These are phyloP conservation scores for Phragmatobia fuliginosa DNA, from an alignment of 2,888 invertebrate species.

Conservation along the genomic window DNA sequence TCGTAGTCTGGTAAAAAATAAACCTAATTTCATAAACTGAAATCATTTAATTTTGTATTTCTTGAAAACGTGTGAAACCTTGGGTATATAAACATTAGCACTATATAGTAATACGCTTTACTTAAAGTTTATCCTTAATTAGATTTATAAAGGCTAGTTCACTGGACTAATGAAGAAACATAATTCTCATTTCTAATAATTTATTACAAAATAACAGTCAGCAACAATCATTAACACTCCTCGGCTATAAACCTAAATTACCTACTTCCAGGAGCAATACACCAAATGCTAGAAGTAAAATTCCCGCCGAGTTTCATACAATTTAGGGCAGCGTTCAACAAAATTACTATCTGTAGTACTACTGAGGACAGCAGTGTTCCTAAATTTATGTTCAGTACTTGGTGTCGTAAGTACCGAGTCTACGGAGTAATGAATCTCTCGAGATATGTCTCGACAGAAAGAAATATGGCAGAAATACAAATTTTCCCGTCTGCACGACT, in stretches of 20 bases:
- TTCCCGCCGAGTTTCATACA: background rate
- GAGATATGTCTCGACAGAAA: slow-evolving; percentile 23
- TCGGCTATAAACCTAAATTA: slow-evolving; percentile 9
- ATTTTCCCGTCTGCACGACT: background rate
- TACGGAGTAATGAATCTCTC: slow-evolving; percentile 26
- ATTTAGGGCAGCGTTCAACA: background rate
- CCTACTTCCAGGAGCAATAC: background rate
- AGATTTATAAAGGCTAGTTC: background rate
- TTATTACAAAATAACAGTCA: background rate
- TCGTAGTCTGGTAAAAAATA: too few relatives aligned
- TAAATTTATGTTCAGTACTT: background rate
- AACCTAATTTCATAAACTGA: too few relatives aligned
- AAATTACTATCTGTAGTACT: slow-evolving; percentile 6
- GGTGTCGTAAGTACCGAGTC: slow-evolving; percentile 13
- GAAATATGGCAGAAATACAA: slow-evolving; percentile 17
- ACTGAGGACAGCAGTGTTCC: background rate
- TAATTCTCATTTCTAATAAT: background rate
- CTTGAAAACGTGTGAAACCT: background rate
- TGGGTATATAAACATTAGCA: background rate
- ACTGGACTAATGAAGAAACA: background rate
- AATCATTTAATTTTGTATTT: too few relatives aligned
- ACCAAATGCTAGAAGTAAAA: background rate
- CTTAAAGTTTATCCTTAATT: background rate
- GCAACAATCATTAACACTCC: background rate
- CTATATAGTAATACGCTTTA: too few relatives aligned